Base-by-base conservation (phyloP, 2,797 vertebrate genomes). In the Pantherophis alleghaniensis region DNA sequence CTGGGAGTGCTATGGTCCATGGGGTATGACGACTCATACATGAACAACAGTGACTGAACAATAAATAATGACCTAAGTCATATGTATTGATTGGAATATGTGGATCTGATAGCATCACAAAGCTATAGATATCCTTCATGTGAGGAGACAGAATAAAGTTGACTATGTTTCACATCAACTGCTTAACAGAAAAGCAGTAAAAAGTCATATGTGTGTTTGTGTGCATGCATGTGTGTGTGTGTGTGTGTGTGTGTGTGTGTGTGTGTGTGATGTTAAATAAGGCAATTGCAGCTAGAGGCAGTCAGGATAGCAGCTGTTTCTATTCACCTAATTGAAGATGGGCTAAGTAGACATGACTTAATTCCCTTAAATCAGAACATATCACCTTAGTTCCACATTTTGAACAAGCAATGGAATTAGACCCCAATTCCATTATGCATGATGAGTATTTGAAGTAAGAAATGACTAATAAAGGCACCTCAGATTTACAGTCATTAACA, bases 401-500 rank as follows among this genome's bases (percentile, higher is more conserved):
- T 18, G 16, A 60, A 90, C 47, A 92, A 53, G 83, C 20, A 90
- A 83, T 0, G 12, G 37, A n/a, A 47, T 89, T 16, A 86, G 92
- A 51, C 90, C 79, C 87, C 89, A 91, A 26, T 95, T 93, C 92
- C 74, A 92, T 94, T 89, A 92, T 86, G 55, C 28, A 91, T 60
- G 28, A 42, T 87, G 56, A 94, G 87, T 1, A 93, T 18, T 42
- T 28, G 26, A 0, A 1, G 91, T 90, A 95, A 92, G 88, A 91
- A 94, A 93, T 18, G 55, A 90, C 53, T 91, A 96, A 92, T 83
- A 89, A n/a, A 93, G 92, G 90, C 18, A 66, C 89, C 0, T 0
- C 94, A 91, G 92, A 92, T 93, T 92, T 95, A 63, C 90, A 94
- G 94, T 5, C 53, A 86, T 94, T 91, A 32, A 91, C 91, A 93